These are phyloP conservation scores for Beris chalybata DNA, from an alignment of 2,888 invertebrate genomes.

Conservation along the genomic window DNA sequence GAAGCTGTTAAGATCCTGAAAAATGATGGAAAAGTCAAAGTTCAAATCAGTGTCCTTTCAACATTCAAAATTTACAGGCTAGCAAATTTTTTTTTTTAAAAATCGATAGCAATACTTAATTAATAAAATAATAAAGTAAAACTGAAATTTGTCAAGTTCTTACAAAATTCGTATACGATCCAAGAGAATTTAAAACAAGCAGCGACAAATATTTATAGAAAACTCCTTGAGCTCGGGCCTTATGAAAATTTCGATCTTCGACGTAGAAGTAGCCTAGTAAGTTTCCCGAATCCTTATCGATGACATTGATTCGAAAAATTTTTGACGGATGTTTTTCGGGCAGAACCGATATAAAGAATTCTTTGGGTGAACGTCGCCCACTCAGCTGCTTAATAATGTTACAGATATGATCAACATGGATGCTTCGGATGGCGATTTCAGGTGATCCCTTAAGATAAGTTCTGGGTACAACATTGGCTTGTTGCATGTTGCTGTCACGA, in stretches of 20 bases:
- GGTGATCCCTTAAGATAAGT: not conserved
- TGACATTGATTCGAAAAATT: constrained; percentile 3
- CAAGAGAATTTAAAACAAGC: constrained; percentile 8
- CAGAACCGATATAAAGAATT: constrained; percentile 12
- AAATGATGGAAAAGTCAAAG: no score
- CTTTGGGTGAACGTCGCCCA: not conserved
- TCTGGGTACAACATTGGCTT: no score
- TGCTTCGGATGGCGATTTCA: not conserved
- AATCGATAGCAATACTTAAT: no score
- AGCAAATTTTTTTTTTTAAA: not conserved
- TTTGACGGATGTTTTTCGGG: not conserved
- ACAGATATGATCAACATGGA: not conserved
- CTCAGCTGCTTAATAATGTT: constrained; percentile 18
- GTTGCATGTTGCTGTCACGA: no score
- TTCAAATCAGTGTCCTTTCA: no score
- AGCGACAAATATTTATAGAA: constrained; percentile 21
- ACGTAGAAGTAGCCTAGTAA: constrained; percentile 21
- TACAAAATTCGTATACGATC: constrained; percentile 11
- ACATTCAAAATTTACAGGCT: not conserved
- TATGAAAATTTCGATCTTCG: constrained; percentile 11
- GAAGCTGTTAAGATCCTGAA: no score
- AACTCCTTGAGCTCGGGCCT: not conserved
- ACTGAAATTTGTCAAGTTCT: not conserved
- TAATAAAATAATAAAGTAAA: not conserved
- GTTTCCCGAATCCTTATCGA: constrained; percentile 15